Conservation (phyloP, 2,888 invertebrate species). For the Caenorhabditis afra region DNA sequence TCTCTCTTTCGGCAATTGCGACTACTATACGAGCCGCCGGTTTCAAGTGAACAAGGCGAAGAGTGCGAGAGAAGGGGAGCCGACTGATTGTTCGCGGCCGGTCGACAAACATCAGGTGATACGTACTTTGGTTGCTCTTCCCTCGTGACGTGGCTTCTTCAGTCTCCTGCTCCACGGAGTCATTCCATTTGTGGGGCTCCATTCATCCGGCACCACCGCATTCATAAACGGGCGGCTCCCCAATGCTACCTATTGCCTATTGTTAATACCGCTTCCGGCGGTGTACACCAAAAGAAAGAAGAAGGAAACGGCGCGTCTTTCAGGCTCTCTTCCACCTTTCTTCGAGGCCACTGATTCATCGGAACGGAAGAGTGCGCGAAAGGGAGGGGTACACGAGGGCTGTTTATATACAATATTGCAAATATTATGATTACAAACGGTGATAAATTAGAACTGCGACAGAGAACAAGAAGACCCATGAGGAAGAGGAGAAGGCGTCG, state of each 20-base stretch:
- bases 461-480: not conserved
- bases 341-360: constrained; percentile 38
- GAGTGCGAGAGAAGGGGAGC: not conserved
- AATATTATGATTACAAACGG: not conserved
- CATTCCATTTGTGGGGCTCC: constrained; percentile 31
- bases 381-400: not conserved
- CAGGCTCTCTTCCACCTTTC: constrained; percentile 28
- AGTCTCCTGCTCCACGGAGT: not conserved
- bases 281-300: constrained; percentile 50
- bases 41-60: constrained; percentile 48
- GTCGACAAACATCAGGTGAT: constrained; percentile 53
- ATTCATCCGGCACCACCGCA: constrained; percentile 22
- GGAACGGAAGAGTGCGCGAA: constrained; percentile 28
- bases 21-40: constrained; percentile 56
- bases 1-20: constrained; percentile 58
- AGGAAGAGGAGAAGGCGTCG: not conserved
- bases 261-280: constrained; percentile 61
- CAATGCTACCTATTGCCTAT: constrained; percentile 37
- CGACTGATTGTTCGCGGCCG: constrained; percentile 31
- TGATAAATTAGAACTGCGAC: constrained; percentile 13
- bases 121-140: constrained; percentile 17
- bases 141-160: not conserved
- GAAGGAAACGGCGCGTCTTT: constrained; percentile 32
- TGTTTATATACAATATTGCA: constrained; percentile 10
- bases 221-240: constrained; percentile 44